phyloP scores from a whole-genome alignment of 2,113 vertebrate species.

The Brienomyrus longianalis region DNA sequence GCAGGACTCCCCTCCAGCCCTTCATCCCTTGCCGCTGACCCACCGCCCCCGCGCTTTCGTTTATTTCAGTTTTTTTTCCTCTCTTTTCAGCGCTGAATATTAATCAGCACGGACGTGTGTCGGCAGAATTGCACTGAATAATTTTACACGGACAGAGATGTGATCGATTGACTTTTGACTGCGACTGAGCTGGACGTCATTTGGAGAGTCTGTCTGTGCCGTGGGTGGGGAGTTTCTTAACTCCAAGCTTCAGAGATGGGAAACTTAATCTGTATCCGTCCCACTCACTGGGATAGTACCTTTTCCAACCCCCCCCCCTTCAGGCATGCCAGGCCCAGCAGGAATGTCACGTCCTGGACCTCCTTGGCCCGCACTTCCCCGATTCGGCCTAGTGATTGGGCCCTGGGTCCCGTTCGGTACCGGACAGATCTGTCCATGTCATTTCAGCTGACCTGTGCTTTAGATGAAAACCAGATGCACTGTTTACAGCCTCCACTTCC shows the following conservation, averaged over 20 bases:
- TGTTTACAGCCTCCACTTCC: neutral
- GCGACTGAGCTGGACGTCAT: neutral
- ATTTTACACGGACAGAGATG: neutral
- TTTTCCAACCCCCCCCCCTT: neutral
- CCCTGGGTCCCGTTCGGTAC: neutral
- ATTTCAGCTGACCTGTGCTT: neutral
- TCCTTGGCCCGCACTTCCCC: neutral
- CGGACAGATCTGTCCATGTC: neutral
- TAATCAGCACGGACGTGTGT: neutral
- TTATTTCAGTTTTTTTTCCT: neutral
- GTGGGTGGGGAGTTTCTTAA: neutral
- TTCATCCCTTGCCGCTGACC: neutral
- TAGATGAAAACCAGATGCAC: neutral
- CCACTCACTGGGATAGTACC: neutral
- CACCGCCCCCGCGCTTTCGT: neutral
- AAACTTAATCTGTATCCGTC: neutral
- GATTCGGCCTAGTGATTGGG: neutral
- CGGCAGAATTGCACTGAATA: conserved; percentile 14
- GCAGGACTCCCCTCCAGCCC: neutral
- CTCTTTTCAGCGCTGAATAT: neutral
- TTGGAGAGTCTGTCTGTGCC: neutral
- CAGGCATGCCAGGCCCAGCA: neutral
- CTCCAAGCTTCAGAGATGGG: neutral
- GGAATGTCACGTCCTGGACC: neutral
- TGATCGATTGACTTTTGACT: conserved; percentile 5